Conservation (phyloP, 1,140 invertebrate genomes). For the Drosophila novamexicana region DNA sequence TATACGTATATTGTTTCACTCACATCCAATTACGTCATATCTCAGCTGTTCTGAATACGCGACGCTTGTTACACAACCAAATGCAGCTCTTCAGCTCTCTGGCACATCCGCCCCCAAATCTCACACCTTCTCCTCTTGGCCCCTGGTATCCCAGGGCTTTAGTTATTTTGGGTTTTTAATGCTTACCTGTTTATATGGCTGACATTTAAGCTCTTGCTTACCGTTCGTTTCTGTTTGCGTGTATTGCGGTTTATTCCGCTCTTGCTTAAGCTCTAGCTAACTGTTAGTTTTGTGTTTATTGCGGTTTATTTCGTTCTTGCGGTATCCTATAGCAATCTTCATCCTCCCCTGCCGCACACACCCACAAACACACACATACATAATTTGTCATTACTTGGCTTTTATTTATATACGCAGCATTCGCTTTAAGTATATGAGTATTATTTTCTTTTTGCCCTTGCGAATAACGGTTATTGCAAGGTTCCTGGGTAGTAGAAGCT, state of each 20-base stretch:
- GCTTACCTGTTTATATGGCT: constrained; percentile 26
- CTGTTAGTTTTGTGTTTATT: constrained; percentile 16
- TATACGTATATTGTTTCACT: constrained; percentile 30
- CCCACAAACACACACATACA: constrained; percentile 2
- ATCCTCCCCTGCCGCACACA: not conserved
- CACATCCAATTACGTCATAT: constrained; percentile 74
- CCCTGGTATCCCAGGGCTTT: constrained; percentile 1
- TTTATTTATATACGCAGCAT: constrained; percentile 11
- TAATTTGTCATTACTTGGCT: constrained; percentile 7
- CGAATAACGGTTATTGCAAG: constrained; percentile 9
- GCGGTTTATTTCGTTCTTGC: constrained; percentile 1
- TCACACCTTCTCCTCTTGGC: not conserved
- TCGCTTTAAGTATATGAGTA: constrained; percentile 4
- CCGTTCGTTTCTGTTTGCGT: constrained; percentile 9
- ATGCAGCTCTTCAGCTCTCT: constrained; percentile 4
- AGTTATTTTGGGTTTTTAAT: constrained; percentile 25
- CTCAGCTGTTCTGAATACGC: constrained; percentile 66
- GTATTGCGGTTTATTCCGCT: constrained; percentile 22
- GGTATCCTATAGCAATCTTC: not conserved
- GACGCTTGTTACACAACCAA: constrained; percentile 54
- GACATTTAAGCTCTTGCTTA: constrained; percentile 30
- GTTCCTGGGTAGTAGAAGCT: not conserved
- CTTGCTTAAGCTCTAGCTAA: constrained; percentile 16
- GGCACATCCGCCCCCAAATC: constrained; percentile 1
- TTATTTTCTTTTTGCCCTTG: not conserved